A percentile compares a stretch with the other conserved stretches of the same genome.
phyloP scores from a whole-genome alignment of 1,140 invertebrate species.

The Cepaea nemoralis region DNA sequence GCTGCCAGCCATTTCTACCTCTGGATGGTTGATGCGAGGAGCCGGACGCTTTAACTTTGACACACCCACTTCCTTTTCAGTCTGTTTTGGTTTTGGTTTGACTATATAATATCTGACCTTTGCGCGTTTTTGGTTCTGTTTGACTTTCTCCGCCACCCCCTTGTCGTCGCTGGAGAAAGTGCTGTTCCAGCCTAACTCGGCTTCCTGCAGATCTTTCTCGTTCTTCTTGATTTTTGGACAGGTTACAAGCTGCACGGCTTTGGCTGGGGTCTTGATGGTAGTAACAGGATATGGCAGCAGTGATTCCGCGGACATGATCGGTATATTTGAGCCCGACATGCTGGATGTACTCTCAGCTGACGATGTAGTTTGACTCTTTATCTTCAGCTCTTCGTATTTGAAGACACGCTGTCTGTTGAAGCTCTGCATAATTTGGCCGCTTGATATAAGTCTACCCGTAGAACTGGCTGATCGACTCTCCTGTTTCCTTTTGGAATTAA shows the following conservation, averaged over 20 bases:
- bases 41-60: not conserved
- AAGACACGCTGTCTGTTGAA: not conserved
- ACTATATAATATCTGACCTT: conserved; percentile 17
- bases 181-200: conserved; percentile 28
- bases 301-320: not conserved
- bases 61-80: not conserved
- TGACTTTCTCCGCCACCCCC: not conserved
- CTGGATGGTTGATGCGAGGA: not conserved
- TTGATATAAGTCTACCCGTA: not conserved
- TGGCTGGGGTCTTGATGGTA: not conserved
- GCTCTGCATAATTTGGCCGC: not conserved
- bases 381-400: not conserved
- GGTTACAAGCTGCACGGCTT: not conserved
- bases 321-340: not conserved
- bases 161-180: not conserved
- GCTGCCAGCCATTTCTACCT: not conserved
- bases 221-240: not conserved
- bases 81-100: not conserved
- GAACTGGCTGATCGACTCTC: not conserved
- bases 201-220: conserved; percentile 24
- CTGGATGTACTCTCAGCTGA: not conserved
- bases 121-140: not conserved
- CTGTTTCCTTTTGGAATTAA: not conserved
- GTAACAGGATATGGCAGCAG: not conserved
- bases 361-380: not conserved